phyloP scores from a whole-genome alignment of 2,888 invertebrate genomes.

The Oxycera nigricornis region DNA sequence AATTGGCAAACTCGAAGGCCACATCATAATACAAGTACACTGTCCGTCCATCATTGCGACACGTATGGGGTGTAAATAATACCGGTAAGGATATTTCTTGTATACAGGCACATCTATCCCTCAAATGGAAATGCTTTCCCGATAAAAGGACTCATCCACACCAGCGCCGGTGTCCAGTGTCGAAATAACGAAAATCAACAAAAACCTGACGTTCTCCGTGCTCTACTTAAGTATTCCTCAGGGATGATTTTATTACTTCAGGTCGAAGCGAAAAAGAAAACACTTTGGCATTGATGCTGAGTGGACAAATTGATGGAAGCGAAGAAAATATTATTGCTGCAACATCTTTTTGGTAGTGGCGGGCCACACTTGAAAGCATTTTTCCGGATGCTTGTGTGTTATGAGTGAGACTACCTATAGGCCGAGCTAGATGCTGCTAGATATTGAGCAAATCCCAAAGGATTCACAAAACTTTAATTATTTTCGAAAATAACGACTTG shows the following conservation, averaged over 20 bases:
- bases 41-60: slow-evolving; percentile 14
- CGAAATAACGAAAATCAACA: slow-evolving; percentile 28
- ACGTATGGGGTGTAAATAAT: slow-evolving; percentile 45
- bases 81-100: slow-evolving; percentile 17
- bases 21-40: slow-evolving; percentile 9
- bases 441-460: slow-evolving; percentile 41
- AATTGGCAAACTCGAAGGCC: slow-evolving; percentile 6
- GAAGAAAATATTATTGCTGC: slow-evolving; percentile 45
- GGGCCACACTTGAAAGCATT: neutral
- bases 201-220: neutral
- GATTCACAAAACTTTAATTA: slow-evolving; percentile 48
- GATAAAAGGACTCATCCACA: slow-evolving; percentile 26
- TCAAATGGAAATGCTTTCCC: slow-evolving; percentile 40
- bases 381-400: neutral
- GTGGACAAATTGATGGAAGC: slow-evolving; percentile 48
- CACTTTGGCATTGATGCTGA: slow-evolving; percentile 48
- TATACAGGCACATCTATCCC: slow-evolving; percentile 17
- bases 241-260: slow-evolving; percentile 48
- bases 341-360: neutral
- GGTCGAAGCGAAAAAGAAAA: slow-evolving; percentile 44
- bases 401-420: neutral
- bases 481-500: slow-evolving; percentile 43
- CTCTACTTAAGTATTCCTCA: slow-evolving; percentile 41
- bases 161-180: neutral
- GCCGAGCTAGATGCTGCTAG: neutral